These are phyloP conservation scores for Caenorhabditis sp. DNA, from an alignment of 2,888 invertebrate species.

Conservation along the genomic window DNA sequence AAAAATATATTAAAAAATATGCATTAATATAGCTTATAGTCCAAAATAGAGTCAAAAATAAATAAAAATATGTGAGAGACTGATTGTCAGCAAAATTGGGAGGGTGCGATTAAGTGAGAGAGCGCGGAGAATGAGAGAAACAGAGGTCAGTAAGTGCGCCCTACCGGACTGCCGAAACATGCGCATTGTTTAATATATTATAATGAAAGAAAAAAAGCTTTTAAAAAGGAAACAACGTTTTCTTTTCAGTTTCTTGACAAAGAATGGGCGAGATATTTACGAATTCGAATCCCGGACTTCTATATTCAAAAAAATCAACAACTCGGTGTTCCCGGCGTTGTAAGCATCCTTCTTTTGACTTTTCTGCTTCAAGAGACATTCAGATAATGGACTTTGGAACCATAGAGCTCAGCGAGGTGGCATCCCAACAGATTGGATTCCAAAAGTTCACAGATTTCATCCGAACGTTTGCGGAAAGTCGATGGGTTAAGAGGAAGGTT, in stretches of 20 bases:
- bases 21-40: too few species aligned
- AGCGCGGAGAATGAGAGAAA: too few species aligned
- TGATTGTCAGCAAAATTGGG: too few species aligned
- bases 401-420: constrained; percentile 15
- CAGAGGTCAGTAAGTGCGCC: too few species aligned
- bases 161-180: too few species aligned
- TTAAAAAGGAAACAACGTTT: background rate
- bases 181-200: too few species aligned
- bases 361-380: too few species aligned
- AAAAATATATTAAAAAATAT: too few species aligned
- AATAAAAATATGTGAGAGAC: too few species aligned
- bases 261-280: constrained; percentile 23
- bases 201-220: too few species aligned
- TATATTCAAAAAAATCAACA: constrained; percentile 2
- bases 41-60: too few species aligned
- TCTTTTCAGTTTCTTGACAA: constrained; percentile 20
- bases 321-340: background rate
- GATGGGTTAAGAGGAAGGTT: background rate
- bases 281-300: constrained; percentile 21
- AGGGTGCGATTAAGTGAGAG: too few species aligned
- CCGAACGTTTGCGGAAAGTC: constrained; percentile 31
- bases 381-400: constrained; percentile 5
- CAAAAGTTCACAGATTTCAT: constrained; percentile 28
- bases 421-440: constrained; percentile 19
- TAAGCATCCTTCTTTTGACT: background rate